Evolutionary conservation across 2,113 vertebrate genomes (phyloP).

Genomic region (Poeciliopsis turrubarensis): DNA sequence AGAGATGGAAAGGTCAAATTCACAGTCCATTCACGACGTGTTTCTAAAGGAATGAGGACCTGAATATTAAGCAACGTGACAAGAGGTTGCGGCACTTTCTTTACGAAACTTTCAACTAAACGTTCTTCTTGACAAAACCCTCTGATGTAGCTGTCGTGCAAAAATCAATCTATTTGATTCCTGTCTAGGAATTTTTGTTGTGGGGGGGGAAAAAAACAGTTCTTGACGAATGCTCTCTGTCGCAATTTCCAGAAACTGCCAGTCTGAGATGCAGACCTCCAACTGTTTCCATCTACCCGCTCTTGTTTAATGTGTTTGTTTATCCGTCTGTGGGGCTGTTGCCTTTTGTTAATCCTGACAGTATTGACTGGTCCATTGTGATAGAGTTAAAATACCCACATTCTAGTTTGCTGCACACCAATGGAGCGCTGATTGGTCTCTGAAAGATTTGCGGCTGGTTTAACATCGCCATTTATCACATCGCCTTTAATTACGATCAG

Average conservation of each 20-base stretch:
- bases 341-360: constrained; percentile 54
- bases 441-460: constrained; percentile 44
- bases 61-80: constrained; percentile 49
- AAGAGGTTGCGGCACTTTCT: constrained; percentile 30
- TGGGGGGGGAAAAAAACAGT: neutral
- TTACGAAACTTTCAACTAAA: constrained; percentile 40
- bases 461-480: constrained; percentile 54
- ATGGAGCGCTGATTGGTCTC: constrained; percentile 34
- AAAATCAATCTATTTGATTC: constrained; percentile 37
- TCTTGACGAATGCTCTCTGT: constrained; percentile 45
- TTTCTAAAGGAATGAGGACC: constrained; percentile 14
- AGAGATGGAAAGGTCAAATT: constrained; percentile 23
- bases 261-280: constrained; percentile 35
- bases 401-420: constrained; percentile 44
- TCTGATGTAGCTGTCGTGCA: constrained; percentile 26
- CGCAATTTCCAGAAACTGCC: constrained; percentile 51
- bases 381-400: constrained; percentile 36
- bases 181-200: constrained; percentile 35
- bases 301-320: constrained; percentile 63
- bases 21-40: constrained; percentile 37
- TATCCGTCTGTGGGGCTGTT: constrained; percentile 50
- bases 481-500: constrained; percentile 69
- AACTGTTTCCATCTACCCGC: constrained; percentile 41
- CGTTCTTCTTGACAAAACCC: constrained; percentile 45
- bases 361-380: constrained; percentile 38